Evolutionary conservation across 2,888 invertebrate genomes (phyloP).

Genomic region (Rhagium mordax): DNA sequence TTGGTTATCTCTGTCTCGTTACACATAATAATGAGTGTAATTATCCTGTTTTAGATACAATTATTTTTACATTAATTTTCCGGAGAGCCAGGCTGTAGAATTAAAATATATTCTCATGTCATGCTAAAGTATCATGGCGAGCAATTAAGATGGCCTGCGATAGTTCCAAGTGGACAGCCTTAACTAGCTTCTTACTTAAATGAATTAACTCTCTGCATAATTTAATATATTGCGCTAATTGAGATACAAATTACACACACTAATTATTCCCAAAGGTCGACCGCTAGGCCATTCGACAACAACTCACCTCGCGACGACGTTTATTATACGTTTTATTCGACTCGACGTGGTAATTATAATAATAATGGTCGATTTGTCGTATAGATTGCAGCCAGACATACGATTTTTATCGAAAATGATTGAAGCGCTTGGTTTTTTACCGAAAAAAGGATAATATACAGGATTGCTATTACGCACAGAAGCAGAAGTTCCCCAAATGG

Average conservation of each 20-base stretch:
- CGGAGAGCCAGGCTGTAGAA: constrained; percentile 56
- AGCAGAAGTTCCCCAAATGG: too few relatives aligned
- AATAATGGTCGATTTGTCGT: not conserved
- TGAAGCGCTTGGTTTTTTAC: too few relatives aligned
- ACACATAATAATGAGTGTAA: constrained; percentile 67
- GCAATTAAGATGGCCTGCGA: constrained; percentile 68
- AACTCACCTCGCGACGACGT: not conserved
- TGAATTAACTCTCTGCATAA: constrained; percentile 55
- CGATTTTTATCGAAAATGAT: not conserved
- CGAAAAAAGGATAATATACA: too few relatives aligned
- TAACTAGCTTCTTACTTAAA: constrained; percentile 58
- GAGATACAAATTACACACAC: constrained; percentile 47
- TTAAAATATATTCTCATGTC: constrained; percentile 63
- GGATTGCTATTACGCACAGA: too few relatives aligned
- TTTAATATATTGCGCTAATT: constrained; percentile 57
- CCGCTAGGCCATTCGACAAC: not conserved
- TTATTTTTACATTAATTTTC: constrained; percentile 69
- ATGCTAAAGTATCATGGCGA: constrained; percentile 62
- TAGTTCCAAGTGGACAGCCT: constrained; percentile 68
- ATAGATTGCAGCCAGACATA: not conserved
- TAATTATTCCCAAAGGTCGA: constrained; percentile 23
- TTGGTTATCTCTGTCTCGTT: constrained; percentile 64
- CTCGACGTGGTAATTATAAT: not conserved
- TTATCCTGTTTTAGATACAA: constrained; percentile 67
- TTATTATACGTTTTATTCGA: not conserved